Evolutionary conservation across 2,888 invertebrate genomes (phyloP).

Genomic region (Plutella xylostella): DNA sequence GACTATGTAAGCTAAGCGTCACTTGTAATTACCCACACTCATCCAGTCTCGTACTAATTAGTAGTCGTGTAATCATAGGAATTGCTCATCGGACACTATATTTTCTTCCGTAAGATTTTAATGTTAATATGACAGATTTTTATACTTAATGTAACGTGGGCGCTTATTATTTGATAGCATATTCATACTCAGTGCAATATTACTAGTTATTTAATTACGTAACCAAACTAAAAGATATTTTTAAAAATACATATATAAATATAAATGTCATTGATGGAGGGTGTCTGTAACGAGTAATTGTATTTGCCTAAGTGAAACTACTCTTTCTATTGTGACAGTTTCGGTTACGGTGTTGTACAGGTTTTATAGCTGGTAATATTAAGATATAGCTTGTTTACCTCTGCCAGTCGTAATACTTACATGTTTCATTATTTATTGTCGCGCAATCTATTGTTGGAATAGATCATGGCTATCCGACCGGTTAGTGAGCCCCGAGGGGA

Average conservation of each 20-base stretch:
- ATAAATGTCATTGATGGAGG: constrained; percentile 61
- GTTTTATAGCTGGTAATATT: constrained; percentile 69
- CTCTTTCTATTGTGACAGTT: constrained; percentile 57
- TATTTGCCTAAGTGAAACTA: constrained; percentile 58
- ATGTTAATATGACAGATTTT: constrained; percentile 47
- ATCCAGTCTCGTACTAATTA: neutral
- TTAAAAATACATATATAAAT: constrained; percentile 43
- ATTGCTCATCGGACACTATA: constrained; percentile 50
- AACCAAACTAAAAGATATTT: constrained; percentile 72
- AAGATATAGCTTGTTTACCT: constrained; percentile 67
- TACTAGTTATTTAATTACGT: constrained; percentile 72
- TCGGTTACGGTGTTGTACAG: constrained; percentile 68
- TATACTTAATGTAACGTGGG: constrained; percentile 54
- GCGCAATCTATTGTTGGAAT: constrained; percentile 62
- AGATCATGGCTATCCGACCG: constrained; percentile 70
- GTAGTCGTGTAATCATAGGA: neutral
- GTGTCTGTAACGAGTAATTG: constrained; percentile 59
- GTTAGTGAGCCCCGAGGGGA: too few species aligned
- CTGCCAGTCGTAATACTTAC: constrained; percentile 69
- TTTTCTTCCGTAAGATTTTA: constrained; percentile 59
- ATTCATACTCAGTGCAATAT: constrained; percentile 73
- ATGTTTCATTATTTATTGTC: constrained; percentile 67
- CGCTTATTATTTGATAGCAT: constrained; percentile 70
- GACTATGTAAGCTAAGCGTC: neutral
- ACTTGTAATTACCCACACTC: neutral